Conservation (phyloP, 2,797 vertebrate genomes). For the Lacerta agilis region DNA sequence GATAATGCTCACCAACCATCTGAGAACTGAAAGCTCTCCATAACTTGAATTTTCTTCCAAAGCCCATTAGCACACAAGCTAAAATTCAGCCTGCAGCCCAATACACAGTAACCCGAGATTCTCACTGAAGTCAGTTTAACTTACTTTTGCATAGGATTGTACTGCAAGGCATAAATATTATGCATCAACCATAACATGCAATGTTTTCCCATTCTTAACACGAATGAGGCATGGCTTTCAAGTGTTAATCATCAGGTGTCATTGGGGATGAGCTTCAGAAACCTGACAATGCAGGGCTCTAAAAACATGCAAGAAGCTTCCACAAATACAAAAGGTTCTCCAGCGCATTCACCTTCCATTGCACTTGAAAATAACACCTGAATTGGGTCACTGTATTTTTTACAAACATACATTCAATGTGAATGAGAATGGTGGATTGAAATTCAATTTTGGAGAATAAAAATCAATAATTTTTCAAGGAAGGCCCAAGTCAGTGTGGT, state of each 20-base stretch:
- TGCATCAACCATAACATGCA: not conserved
- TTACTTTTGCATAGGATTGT: no score
- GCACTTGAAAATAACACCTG: no score
- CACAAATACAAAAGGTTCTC: not conserved
- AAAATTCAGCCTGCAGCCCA: not conserved
- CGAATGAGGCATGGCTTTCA: no score
- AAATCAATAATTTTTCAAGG: not conserved
- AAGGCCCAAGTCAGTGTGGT: not conserved
- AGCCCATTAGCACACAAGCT: not conserved
- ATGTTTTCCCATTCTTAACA: not conserved
- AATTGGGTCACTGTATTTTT: not conserved
- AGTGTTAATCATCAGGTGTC: no score
- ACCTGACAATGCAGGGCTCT: not conserved
- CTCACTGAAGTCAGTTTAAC: no score
- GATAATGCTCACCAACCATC: not conserved
- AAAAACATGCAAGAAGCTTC: not conserved
- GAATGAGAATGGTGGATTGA: not conserved
- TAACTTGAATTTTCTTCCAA: not conserved
- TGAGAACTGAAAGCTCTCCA: not conserved
- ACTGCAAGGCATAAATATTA: not conserved
- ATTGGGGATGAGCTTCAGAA: no score
- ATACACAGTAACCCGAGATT: no score
- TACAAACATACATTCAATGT: no score
- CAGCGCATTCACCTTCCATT: no score
- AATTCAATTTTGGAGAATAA: not conserved